phyloP scores from a whole-genome alignment of 2,888 invertebrate genomes.

The Lochmaea capreae region DNA sequence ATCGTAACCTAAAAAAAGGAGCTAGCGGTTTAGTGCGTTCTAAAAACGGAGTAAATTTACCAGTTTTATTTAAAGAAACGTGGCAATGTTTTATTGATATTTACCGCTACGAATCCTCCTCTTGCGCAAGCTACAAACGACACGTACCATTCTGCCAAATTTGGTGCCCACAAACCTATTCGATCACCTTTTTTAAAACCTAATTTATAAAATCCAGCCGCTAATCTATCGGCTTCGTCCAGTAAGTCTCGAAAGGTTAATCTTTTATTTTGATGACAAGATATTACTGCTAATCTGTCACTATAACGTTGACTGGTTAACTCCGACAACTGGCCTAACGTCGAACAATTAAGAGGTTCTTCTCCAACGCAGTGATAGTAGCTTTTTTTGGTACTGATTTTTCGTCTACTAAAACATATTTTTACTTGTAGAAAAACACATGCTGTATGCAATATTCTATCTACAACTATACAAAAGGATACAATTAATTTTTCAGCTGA shows the following conservation, averaged over 20 bases:
- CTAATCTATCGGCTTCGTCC: constrained; percentile 74
- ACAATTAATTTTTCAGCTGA: no score
- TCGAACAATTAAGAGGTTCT: constrained; percentile 68
- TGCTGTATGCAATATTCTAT: no score
- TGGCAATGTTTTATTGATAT: constrained; percentile 33
- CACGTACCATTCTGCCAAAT: constrained; percentile 81
- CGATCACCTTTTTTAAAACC: constrained; percentile 80
- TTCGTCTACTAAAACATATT: constrained; percentile 32
- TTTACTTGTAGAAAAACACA: no score
- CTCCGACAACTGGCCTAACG: constrained; percentile 71
- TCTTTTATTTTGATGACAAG: constrained; percentile 68
- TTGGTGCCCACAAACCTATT: constrained; percentile 85
- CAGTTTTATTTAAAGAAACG: neutral
- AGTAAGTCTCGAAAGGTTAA: constrained; percentile 68
- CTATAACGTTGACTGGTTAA: constrained; percentile 68
- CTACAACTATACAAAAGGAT: no score
- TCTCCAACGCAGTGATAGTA: constrained; percentile 68
- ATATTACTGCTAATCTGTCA: constrained; percentile 70
- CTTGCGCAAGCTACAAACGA: constrained; percentile 78
- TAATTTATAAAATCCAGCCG: constrained; percentile 75
- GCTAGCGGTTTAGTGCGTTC: neutral
- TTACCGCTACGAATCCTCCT: constrained; percentile 78
- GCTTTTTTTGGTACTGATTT: constrained; percentile 61
- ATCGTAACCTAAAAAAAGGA: constrained; percentile 73
- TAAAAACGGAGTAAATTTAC: no score